These are phyloP conservation scores for Penaeus indicus DNA, from an alignment of 1,140 invertebrate species.

Conservation along the genomic window DNA sequence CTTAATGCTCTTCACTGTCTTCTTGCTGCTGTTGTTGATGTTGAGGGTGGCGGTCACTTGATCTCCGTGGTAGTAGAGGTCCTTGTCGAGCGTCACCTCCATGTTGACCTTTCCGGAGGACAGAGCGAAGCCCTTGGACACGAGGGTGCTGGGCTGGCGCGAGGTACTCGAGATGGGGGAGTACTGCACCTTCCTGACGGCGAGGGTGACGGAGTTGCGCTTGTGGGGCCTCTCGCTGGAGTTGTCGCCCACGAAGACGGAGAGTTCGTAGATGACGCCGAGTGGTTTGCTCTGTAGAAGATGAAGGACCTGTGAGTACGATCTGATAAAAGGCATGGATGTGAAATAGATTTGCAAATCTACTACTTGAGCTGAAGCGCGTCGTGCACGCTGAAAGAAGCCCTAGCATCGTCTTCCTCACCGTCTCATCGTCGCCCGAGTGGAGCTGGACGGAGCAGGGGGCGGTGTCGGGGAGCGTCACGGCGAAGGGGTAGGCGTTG, in stretches of 20 bases:
- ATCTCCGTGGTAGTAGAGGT: constrained; percentile 96
- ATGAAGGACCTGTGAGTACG: too few relatives aligned
- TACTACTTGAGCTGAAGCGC: too few relatives aligned
- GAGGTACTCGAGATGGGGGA: constrained; percentile 78
- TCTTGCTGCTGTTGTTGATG: constrained; percentile 88
- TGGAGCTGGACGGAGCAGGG: constrained; percentile 88
- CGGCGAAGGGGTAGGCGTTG: constrained; percentile 65
- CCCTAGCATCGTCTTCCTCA: constrained; percentile 65
- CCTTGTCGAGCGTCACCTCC: constrained; percentile 97
- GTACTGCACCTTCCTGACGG: constrained; percentile 76
- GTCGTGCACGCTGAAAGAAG: neutral
- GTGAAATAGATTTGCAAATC: too few relatives aligned
- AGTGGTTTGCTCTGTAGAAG: constrained; percentile 83
- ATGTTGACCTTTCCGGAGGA: constrained; percentile 84
- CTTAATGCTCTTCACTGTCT: constrained; percentile 87
- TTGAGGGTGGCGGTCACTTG: constrained; percentile 86
- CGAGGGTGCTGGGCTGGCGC: constrained; percentile 86
- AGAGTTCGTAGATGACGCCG: constrained; percentile 89
- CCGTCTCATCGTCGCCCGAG: constrained; percentile 80
- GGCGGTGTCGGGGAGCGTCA: constrained; percentile 69
- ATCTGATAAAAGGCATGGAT: too few relatives aligned
- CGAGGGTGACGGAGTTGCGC: constrained; percentile 64
- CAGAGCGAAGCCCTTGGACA: constrained; percentile 92
- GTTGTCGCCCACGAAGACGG: constrained; percentile 84
- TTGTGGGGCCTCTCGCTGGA: constrained; percentile 88